Conservation (phyloP, 2,797 vertebrate species). For the Macropus fuliginosus region DNA sequence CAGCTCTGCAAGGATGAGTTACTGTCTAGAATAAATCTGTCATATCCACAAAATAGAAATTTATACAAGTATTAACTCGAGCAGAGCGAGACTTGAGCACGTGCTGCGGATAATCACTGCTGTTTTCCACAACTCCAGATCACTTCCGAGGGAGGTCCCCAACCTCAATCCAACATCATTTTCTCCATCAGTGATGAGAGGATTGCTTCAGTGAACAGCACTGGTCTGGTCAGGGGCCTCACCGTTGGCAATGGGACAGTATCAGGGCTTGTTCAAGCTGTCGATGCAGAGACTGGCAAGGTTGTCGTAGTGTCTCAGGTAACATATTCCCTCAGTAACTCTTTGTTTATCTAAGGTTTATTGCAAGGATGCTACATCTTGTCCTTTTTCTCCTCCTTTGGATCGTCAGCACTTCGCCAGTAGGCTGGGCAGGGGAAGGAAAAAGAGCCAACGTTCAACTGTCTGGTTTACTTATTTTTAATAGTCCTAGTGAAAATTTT, state of each 20-base stretch:
- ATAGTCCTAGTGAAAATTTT: no score
- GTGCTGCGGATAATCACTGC: not conserved
- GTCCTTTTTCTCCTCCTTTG: not conserved
- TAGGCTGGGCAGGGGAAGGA: not conserved
- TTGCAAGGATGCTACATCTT: not conserved
- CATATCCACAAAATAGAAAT: not conserved
- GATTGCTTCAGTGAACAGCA: conserved; percentile 88
- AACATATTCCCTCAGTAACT: not conserved
- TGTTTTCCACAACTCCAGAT: conserved; percentile 84
- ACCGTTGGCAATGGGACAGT: conserved; percentile 90
- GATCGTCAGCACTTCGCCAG: not conserved
- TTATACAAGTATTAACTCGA: not conserved
- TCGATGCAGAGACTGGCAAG: conserved; percentile 94
- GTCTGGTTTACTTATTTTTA: not conserved
- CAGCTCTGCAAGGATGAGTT: not conserved
- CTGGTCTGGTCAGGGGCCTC: conserved; percentile 89
- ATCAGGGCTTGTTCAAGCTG: conserved; percentile 92
- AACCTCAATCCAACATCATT: conserved; percentile 96
- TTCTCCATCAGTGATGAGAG: conserved; percentile 89
- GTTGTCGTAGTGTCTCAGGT: conserved; percentile 93
- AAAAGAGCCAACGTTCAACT: not conserved
- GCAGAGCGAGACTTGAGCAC: accelerated
- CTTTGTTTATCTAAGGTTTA: not conserved
- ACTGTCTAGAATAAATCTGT: conserved; percentile 14
- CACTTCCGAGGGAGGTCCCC: conserved; percentile 96